Evolutionary conservation across 2,888 invertebrate genomes (phyloP).

Genomic region (Amitus sp.): DNA sequence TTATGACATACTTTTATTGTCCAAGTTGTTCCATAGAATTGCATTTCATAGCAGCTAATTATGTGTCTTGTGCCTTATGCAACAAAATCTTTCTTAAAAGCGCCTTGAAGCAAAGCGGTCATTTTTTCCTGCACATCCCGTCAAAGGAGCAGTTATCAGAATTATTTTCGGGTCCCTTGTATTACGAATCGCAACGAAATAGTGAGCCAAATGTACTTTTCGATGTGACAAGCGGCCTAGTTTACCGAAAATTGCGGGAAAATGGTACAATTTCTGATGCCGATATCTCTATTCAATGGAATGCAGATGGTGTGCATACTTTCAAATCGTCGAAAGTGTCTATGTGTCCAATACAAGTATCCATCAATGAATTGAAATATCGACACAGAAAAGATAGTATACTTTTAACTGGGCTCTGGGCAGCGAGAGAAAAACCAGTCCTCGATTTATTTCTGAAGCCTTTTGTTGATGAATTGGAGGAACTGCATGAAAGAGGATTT

Average conservation of each 20-base stretch:
- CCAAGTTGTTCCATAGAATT: background rate
- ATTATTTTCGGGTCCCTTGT: background rate
- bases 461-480: slow-evolving; percentile 21
- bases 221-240: slow-evolving; percentile 5
- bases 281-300: slow-evolving; percentile 28
- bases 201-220: background rate
- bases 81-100: background rate
- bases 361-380: slow-evolving; percentile 24
- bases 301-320: slow-evolving; percentile 32
- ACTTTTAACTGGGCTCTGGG: slow-evolving; percentile 26
- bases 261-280: slow-evolving; percentile 6
- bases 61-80: background rate
- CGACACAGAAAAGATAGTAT: slow-evolving; percentile 23
- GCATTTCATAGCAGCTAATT: background rate
- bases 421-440: slow-evolving; percentile 8
- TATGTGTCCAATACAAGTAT: slow-evolving; percentile 32
- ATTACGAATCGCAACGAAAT: background rate
- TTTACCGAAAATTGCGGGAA: background rate
- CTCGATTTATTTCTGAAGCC: slow-evolving; percentile 16
- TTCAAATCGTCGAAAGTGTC: slow-evolving; percentile 32
- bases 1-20: background rate
- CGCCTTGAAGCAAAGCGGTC: background rate
- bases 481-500: slow-evolving; percentile 15
- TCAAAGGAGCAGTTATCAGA: background rate
- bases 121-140: background rate